Evolutionary conservation across 2,113 vertebrate genomes (phyloP), one percentile per base, ranked within the genome.

Genomic region (Azemiops feae): DNA sequence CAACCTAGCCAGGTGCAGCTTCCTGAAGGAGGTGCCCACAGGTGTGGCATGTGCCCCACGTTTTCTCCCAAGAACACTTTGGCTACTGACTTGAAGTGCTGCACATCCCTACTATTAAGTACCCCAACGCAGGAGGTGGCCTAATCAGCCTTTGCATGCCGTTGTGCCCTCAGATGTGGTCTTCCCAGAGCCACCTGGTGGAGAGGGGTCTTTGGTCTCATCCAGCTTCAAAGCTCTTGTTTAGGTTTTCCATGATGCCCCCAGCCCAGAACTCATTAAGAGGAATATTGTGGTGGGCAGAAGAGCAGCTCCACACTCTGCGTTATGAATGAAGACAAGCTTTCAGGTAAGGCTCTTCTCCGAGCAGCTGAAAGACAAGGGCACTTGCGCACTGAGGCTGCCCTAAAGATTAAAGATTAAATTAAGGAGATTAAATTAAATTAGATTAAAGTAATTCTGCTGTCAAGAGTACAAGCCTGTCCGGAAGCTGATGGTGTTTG

Each of bases 401-500:
- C 4, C 87, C 34, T 45, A 23, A 88, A 92, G 39, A 11, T 81
- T 89, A 27, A 20, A 87, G 25, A 64, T 64, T 30, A 64, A 60
- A 60, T 60, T 60, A 57, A 57, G 22, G 58, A 30, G 58, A 60
- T 60, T 27, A 11, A 12, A 64, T 64, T 64, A 60, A 25, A 60
- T 60, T 60, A 60, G 9, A 60, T 60, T 12, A 64, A 9, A 27
- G 22, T 2, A 3, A 1, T 1, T 50, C 45, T 16, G 23, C 25
- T 22, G 30, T 93, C 4, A 23, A 27, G 50, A 30, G 47, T n/a
- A 69, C 11, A 57, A 18, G 90, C 23, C 7, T 0, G 18, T 39
- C 18, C 11, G 27, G 39, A 18, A 27, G 20, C 25, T 0, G 89
- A 18, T 0, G 0, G 5, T 11, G 16, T 91, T 23, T 1, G 1